Conservation (phyloP, 2,888 invertebrate genomes). For the Colletes collaris region DNA sequence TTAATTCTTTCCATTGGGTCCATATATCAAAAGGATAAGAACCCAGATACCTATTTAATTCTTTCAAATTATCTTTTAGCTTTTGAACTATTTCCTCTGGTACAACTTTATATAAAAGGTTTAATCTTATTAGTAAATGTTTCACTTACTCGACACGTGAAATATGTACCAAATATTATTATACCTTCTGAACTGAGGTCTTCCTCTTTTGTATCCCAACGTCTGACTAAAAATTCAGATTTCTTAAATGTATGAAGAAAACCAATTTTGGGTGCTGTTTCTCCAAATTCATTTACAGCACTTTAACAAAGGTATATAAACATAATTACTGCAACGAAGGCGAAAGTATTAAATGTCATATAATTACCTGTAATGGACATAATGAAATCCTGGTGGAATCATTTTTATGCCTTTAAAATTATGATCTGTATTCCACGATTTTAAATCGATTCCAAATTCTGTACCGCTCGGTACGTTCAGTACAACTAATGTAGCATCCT, state of each 20-base stretch:
- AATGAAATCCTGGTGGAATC: constrained; percentile 99
- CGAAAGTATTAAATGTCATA: constrained; percentile 69
- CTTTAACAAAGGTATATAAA: constrained; percentile 77
- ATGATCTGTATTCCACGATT: constrained; percentile 94
- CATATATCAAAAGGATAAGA: constrained; percentile 96
- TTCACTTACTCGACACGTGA: background rate
- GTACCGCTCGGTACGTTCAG: constrained; percentile 95
- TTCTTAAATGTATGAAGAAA: constrained; percentile 93
- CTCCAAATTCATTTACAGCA: constrained; percentile 84
- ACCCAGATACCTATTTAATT: constrained; percentile 91
- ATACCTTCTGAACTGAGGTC: constrained; percentile 86
- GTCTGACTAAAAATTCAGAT: constrained; percentile 92
- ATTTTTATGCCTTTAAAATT: constrained; percentile 98
- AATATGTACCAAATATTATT: constrained; percentile 30
- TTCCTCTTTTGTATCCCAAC: constrained; percentile 93
- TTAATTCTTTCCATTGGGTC: constrained; percentile 92
- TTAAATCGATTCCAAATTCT: constrained; percentile 98
- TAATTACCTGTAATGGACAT: constrained; percentile 92
- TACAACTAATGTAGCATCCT: constrained; percentile 93
- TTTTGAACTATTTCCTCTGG: constrained; percentile 87
- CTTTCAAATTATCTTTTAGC: constrained; percentile 88
- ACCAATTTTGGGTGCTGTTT: constrained; percentile 87
- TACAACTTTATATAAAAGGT: constrained; percentile 81
- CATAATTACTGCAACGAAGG: constrained; percentile 50
- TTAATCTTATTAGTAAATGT: constrained; percentile 12